A percentile compares a stretch with the other conserved stretches of the same genome.
These are phyloP conservation scores for Anhinga anhinga DNA, from an alignment of 2,113 vertebrate species.

Conservation along the genomic window DNA sequence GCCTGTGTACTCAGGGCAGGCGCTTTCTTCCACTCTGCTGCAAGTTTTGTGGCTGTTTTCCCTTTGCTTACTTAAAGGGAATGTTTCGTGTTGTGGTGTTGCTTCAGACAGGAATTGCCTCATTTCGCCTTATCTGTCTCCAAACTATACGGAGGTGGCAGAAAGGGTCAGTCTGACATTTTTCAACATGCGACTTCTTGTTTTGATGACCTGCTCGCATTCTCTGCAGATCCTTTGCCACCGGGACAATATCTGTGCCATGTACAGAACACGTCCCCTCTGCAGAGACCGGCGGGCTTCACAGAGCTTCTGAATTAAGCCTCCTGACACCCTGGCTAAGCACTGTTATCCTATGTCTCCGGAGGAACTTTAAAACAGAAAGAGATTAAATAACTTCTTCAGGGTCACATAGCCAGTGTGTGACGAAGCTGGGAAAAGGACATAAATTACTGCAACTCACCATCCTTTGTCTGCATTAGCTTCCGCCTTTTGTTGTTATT, in stretches of 20 bases:
- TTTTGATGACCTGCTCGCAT: background rate
- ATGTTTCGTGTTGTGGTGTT: background rate
- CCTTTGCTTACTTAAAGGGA: background rate
- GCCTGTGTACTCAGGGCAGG: background rate
- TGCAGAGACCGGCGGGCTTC: background rate
- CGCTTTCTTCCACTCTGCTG: background rate
- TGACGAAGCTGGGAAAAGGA: conserved; percentile 43
- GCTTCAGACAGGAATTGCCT: conserved; percentile 29
- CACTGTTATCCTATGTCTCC: background rate
- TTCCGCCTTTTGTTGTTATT: conserved; percentile 45
- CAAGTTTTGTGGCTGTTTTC: background rate
- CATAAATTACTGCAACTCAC: background rate
- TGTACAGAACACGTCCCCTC: background rate
- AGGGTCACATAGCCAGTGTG: conserved; percentile 9
- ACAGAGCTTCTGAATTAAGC: background rate
- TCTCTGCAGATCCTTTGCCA: background rate
- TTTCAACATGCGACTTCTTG: background rate
- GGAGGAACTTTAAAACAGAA: background rate
- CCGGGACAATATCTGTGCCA: background rate
- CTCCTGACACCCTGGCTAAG: background rate
- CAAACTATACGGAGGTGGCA: background rate
- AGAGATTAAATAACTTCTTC: conserved; percentile 34
- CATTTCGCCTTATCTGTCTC: background rate
- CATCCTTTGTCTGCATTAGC: background rate
- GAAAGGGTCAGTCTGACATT: background rate